Conservation (phyloP, 2,797 vertebrate species). For the Argentina silus region DNA sequence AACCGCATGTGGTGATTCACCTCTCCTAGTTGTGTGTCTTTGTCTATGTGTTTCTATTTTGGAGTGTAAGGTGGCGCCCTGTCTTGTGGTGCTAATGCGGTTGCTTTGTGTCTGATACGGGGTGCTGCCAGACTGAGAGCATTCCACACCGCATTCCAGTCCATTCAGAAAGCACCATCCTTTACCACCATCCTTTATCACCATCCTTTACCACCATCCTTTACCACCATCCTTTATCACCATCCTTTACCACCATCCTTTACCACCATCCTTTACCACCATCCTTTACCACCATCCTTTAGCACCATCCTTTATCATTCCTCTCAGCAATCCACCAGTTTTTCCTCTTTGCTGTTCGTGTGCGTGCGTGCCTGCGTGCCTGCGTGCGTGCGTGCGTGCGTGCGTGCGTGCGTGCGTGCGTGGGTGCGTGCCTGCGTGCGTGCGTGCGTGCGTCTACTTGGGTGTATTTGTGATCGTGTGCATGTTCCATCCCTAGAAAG, state of each 20-base stretch:
- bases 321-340: background rate
- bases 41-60: background rate
- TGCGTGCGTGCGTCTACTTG: constrained; percentile 8
- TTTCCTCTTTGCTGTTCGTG: constrained; percentile 8
- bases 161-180: constrained; percentile 36
- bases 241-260: too few species aligned
- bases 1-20: background rate
- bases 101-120: constrained; percentile 27
- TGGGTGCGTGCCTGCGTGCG: constrained; percentile 10
- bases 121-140: constrained; percentile 36
- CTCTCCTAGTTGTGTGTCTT: background rate
- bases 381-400: constrained; percentile 2
- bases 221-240: too few species aligned
- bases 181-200: too few species aligned
- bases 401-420: constrained; percentile 11
- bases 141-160: constrained; percentile 71
- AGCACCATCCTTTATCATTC: constrained; percentile 38
- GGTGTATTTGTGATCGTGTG: background rate
- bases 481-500: constrained; percentile 59
- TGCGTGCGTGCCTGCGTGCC: constrained; percentile 4
- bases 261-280: too few species aligned
- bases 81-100: background rate
- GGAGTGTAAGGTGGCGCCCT: constrained; percentile 1
- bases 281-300: too few species aligned
- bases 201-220: too few species aligned